phyloP scores from a whole-genome alignment of 2,113 vertebrate genomes.

The Sebastes fasciatus region DNA sequence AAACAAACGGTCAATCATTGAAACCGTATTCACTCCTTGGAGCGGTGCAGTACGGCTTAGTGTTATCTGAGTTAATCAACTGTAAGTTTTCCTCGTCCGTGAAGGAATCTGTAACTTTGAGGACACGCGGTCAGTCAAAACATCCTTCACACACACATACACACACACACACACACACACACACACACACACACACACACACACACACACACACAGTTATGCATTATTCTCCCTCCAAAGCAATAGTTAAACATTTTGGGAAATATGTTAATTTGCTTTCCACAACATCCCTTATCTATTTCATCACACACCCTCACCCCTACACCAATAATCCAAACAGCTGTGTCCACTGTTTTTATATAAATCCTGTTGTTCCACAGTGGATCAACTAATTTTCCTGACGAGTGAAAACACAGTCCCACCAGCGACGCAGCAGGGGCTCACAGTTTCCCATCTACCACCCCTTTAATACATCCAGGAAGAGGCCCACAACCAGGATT shows the following conservation, averaged over 20 bases:
- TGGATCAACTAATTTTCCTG: constrained; percentile 46
- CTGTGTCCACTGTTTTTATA: constrained; percentile 55
- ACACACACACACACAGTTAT: background rate
- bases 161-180: background rate
- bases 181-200: background rate
- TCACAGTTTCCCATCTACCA: constrained; percentile 6
- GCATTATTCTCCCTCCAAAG: background rate
- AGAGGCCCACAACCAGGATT: background rate
- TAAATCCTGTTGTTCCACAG: constrained; percentile 52
- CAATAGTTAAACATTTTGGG: background rate
- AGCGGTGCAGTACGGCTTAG: background rate
- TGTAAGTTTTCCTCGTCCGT: constrained; percentile 3
- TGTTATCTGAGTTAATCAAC: constrained; percentile 35
- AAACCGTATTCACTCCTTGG: background rate
- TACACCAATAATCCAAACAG: constrained; percentile 30
- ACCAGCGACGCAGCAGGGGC: constrained; percentile 37
- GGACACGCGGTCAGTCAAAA: constrained; percentile 2
- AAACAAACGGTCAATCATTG: constrained; percentile 62
- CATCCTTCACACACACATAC: constrained; percentile 5
- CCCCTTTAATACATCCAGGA: background rate
- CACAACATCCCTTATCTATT: constrained; percentile 1
- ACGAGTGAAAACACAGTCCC: constrained; percentile 51
- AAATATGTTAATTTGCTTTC: background rate
- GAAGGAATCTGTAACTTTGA: constrained; percentile 42
- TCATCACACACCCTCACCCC: constrained; percentile 1